Base-by-base conservation (phyloP, 2,113 vertebrate genomes). In the Campylomormyrus numenius region DNA sequence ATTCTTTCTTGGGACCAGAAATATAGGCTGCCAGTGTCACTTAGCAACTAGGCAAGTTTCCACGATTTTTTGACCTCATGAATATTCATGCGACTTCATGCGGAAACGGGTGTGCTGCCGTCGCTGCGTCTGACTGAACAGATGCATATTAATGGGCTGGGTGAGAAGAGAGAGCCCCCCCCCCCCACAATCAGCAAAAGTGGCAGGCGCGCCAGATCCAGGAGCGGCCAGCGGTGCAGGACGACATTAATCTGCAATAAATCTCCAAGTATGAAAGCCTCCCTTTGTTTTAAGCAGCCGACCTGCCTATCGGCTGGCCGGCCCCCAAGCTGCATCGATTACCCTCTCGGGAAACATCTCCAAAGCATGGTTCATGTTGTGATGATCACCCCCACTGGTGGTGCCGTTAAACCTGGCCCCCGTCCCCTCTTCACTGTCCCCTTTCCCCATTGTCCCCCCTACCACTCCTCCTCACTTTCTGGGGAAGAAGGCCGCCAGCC, bases 401-500 rank as follows among this genome's bases (percentile, higher is more conserved):
- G 66, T 66, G 31, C 88, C 84, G 89, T 70, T 89, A 89, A 74
- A 74, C 66, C 66, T 56, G 90, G 31, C 15, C n/a, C 27, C 27
- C 10, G 1, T 3, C 11, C 66, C 27, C 66, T 15, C 31, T 53
- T 4, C 27, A 6, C 3, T 77, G 70, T 35, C 31, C 31, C 88
- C 52, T 17, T 17, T 11, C 70, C 70, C 27, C 31, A 17, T 24
- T 77, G 70, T 13, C 70, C 27, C 0, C 46, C 88, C 88, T 74
- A 8, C 46, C 48, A 10, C 10, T 24, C 83, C 31, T 0, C 21
- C 85, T 97, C 95, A 99, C 96, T 99, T 99, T 95, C 98, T 97
- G 92, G 98, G 98, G 89, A 98, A 97, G 95, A 99, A 97, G 74
- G 98, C 97, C 87, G 98, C 96, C 1, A 99, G 97, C 93, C 98